Percentiles rank a stretch among this genome's conserved stretches.
Evolutionary conservation across 2,113 vertebrate species (phyloP).

Genomic region (Chrysemys picta): DNA sequence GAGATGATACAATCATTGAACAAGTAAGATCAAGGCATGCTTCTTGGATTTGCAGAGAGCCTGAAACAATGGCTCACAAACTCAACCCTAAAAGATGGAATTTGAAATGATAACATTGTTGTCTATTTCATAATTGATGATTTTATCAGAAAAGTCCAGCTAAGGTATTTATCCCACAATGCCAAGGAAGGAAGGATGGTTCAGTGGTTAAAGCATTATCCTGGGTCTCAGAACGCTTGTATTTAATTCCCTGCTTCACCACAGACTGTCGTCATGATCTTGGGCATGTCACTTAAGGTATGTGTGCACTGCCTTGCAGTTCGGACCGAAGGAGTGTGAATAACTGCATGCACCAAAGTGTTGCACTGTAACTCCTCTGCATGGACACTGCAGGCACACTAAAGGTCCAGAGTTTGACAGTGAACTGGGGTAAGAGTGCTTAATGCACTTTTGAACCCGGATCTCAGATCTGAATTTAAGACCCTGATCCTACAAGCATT

Average conservation of each 20-base stretch:
- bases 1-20: background rate
- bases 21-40: fast-evolving
- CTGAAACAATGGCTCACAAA: background rate
- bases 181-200: background rate
- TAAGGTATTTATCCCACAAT: background rate
- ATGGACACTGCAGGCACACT: background rate
- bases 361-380: background rate
- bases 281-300: background rate
- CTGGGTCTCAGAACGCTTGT: fast-evolving
- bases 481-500: background rate
- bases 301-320: background rate
- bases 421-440: background rate
- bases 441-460: background rate
- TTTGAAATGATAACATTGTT: background rate
- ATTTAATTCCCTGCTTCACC: background rate
- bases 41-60: background rate
- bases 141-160: background rate
- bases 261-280: fast-evolving
- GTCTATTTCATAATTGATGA: background rate
- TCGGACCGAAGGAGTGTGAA: background rate
- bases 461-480: background rate
- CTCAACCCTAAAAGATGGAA: background rate
- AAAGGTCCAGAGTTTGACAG: background rate
- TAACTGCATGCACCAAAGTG: background rate
- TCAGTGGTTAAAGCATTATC: background rate